These are phyloP conservation scores for Suncus etruscus DNA, from an alignment of 2,113 vertebrate species.

Conservation along the genomic window DNA sequence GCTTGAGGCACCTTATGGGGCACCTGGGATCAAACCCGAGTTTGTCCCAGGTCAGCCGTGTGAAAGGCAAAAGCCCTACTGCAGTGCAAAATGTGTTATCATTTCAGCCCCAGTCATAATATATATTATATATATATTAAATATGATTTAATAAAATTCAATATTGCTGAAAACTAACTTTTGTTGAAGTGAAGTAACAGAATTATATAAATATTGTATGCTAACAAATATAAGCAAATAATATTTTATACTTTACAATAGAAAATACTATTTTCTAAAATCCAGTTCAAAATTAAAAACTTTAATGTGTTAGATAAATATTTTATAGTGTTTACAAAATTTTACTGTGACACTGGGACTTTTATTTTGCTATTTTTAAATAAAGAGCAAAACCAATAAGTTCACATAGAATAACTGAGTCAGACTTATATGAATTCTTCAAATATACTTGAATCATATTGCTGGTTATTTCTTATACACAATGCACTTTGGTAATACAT, in stretches of 20 bases:
- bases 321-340: constrained; percentile 61
- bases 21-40: no score
- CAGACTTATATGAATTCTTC: constrained; percentile 20
- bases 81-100: no score
- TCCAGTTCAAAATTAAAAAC: constrained; percentile 53
- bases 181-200: no score
- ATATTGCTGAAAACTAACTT: neutral
- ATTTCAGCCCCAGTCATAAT: no score
- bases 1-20: no score
- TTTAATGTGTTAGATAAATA: constrained; percentile 61
- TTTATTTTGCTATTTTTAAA: neutral
- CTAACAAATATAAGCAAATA: constrained; percentile 56
- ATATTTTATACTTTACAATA: constrained; percentile 42
- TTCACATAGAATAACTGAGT: constrained; percentile 32
- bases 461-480: neutral
- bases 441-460: constrained; percentile 34
- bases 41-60: no score
- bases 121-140: no score
- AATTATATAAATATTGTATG: neutral
- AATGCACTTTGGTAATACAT: neutral
- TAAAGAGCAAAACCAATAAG: constrained; percentile 1
- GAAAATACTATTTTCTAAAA: constrained; percentile 64
- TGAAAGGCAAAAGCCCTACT: no score
- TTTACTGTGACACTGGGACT: constrained; percentile 50
- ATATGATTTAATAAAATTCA: neutral